Conservation (phyloP, 2,797 vertebrate species). For the Scomberomorus guttatus region DNA sequence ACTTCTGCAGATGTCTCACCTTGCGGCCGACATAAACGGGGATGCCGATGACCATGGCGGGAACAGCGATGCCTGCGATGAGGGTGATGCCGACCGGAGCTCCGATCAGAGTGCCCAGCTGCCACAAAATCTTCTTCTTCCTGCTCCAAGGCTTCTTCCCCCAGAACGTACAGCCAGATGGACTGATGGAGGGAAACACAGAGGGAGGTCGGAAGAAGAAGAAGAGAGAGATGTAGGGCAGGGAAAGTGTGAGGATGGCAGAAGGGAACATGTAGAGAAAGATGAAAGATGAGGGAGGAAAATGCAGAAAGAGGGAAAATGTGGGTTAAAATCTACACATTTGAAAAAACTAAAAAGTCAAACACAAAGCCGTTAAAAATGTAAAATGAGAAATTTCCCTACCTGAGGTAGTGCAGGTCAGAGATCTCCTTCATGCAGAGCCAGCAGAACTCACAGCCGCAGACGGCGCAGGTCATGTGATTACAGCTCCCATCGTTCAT, state of each 20-base stretch:
- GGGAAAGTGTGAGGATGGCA: neutral
- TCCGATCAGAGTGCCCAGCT: conserved; percentile 96
- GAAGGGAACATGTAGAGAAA: neutral
- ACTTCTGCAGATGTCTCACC: conserved; percentile 81
- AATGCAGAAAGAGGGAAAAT: too few relatives aligned
- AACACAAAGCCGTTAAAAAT: neutral
- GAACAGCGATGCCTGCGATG: conserved; percentile 97
- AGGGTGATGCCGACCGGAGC: conserved; percentile 97
- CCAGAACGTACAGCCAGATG: conserved; percentile 99
- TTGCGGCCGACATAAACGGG: conserved; percentile 97
- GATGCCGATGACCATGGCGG: conserved; percentile 99
- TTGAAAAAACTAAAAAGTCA: neutral
- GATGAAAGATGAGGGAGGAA: neutral
- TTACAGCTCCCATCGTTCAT: conserved; percentile 99
- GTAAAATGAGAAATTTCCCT: fast-evolving
- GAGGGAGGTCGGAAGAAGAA: too few relatives aligned
- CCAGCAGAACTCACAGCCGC: conserved; percentile 99
- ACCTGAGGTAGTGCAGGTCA: conserved; percentile 99
- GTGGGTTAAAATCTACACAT: neutral
- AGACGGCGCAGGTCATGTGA: conserved; percentile 99
- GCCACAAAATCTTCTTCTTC: conserved; percentile 99
- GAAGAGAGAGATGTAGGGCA: neutral
- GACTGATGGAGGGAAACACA: conserved; percentile 80
- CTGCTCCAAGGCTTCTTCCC: conserved; percentile 99
- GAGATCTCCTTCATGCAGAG: conserved; percentile 99